Conservation (phyloP, 2,113 vertebrate species). For the Engystomops pustulosus region DNA sequence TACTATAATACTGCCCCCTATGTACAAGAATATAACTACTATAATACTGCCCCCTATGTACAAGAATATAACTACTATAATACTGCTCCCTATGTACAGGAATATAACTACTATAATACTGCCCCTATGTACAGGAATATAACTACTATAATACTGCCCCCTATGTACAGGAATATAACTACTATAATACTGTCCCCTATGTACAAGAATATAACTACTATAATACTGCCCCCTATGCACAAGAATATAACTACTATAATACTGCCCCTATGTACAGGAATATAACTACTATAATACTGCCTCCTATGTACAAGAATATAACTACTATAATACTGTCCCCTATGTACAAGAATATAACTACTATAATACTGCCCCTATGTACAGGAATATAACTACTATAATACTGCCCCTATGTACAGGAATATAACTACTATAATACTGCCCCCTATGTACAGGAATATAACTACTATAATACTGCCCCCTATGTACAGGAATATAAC, state of each 20-base stretch:
- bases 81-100: neutral
- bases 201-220: constrained; percentile 13
- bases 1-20: constrained; percentile 2
- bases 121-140: constrained; percentile 14
- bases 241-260: constrained; percentile 11
- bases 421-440: constrained; percentile 12
- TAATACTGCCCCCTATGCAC: neutral
- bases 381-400: constrained; percentile 10
- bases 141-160: constrained; percentile 9
- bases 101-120: constrained; percentile 14
- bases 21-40: constrained; percentile 10
- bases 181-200: constrained; percentile 13
- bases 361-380: constrained; percentile 1
- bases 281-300: neutral
- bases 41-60: constrained; percentile 5
- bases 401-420: neutral
- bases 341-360: constrained; percentile 12
- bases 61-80: constrained; percentile 11
- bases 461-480: constrained; percentile 16
- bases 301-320: neutral
- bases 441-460: neutral
- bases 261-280: constrained; percentile 3
- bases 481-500: constrained; percentile 18
- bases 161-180: neutral
- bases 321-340: neutral